Evolutionary conservation across 2,113 vertebrate genomes (phyloP).

Genomic region (Bothrops jararaca): DNA sequence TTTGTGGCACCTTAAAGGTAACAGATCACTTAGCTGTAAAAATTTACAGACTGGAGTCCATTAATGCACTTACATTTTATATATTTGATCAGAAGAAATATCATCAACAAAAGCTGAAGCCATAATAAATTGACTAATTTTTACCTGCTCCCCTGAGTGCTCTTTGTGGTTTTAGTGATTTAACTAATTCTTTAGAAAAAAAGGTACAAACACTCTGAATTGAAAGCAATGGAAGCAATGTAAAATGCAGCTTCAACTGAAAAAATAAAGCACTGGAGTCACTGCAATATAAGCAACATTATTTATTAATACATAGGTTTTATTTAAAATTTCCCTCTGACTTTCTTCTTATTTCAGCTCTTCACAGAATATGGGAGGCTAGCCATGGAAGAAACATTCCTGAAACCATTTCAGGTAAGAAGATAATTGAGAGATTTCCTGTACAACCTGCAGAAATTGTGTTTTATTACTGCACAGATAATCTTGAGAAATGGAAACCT

Average conservation of each 20-base stretch:
- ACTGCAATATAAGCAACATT: background rate
- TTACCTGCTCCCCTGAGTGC: background rate
- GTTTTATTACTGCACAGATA: background rate
- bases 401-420: conserved; percentile 96
- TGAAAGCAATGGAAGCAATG: background rate
- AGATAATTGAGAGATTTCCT: background rate
- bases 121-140: background rate
- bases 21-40: background rate
- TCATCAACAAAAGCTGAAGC: background rate
- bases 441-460: background rate
- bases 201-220: background rate
- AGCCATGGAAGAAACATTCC: conserved; percentile 96
- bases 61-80: background rate
- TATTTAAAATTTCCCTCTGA: background rate
- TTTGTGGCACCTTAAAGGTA: background rate
- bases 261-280: background rate
- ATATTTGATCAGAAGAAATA: background rate
- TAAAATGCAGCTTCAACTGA: too few relatives aligned
- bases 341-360: conserved; percentile 72
- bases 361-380: conserved; percentile 96
- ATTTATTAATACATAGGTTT: background rate
- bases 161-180: background rate
- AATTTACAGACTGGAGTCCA: background rate
- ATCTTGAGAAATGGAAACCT: background rate
- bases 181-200: background rate